Percentiles rank a stretch among this genome's conserved stretches.
These are phyloP conservation scores for Avahi laniger DNA, from an alignment of 2,797 vertebrate genomes.

Conservation along the genomic window DNA sequence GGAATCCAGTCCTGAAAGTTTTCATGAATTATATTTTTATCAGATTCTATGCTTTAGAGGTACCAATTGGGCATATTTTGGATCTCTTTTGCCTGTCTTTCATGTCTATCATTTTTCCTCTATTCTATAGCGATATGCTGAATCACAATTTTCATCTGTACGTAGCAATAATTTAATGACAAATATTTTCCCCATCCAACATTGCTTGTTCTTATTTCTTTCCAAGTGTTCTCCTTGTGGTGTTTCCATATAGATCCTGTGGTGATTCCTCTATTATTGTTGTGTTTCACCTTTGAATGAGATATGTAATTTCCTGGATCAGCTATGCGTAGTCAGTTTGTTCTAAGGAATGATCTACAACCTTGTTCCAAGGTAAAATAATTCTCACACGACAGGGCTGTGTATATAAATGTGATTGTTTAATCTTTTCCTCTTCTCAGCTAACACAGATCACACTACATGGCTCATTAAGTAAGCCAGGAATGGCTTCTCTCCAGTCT, in stretches of 20 bases:
- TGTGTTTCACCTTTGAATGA: not conserved
- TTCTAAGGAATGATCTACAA: not conserved
- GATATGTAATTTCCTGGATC: not conserved
- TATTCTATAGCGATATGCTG: not conserved
- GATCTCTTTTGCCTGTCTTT: not conserved
- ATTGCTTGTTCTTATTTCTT: not conserved
- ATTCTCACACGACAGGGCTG: not conserved
- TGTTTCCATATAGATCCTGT: not conserved
- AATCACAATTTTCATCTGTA: not conserved
- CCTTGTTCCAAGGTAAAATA: not conserved
- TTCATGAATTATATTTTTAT: not conserved
- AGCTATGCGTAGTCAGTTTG: not conserved
- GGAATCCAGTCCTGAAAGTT: not conserved
- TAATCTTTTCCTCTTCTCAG: not conserved
- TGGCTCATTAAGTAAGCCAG: not conserved
- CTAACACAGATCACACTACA: not conserved
- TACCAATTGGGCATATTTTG: not conserved
- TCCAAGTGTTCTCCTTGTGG: not conserved
- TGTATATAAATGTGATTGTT: not conserved
- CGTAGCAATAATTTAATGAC: not conserved
- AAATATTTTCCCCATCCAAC: not conserved
- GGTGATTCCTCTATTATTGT: not conserved
- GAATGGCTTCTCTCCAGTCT: not conserved
- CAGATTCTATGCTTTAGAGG: not conserved
- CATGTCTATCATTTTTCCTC: not conserved